These are phyloP conservation scores for Chroicocephalus ridibundus DNA, from an alignment of 2,113 vertebrate species.

Conservation along the genomic window DNA sequence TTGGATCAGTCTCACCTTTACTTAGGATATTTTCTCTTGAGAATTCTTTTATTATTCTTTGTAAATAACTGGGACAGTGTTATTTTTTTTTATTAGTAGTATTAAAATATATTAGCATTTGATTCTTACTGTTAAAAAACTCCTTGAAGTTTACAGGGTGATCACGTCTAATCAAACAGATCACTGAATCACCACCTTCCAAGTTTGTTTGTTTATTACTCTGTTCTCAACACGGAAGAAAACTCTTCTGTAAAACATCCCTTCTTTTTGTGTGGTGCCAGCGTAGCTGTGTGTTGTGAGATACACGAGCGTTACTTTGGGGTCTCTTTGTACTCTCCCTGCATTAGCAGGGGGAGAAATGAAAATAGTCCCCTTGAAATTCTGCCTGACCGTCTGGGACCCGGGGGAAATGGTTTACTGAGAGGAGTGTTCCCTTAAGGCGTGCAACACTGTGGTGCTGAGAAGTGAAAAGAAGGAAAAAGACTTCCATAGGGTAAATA, in stretches of 20 bases:
- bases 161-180: neutral
- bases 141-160: neutral
- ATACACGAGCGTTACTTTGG: neutral
- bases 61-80: neutral
- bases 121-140: neutral
- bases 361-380: neutral
- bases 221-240: neutral
- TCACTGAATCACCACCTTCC: neutral
- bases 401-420: neutral
- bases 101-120: neutral
- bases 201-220: neutral
- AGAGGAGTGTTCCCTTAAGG: neutral
- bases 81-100: neutral
- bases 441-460: rapidly evolving
- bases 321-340: neutral
- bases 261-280: neutral
- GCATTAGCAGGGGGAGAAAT: neutral
- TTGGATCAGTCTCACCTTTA: neutral
- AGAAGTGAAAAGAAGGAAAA: neutral
- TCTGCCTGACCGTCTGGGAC: neutral
- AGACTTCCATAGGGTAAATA: neutral
- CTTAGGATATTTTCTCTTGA: neutral
- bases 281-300: neutral
- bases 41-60: neutral
- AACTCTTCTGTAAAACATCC: neutral